Evolutionary conservation across 53 echinoderm and acorn worm species (phyloP).

Genomic region (Paracentrotus lividus): DNA sequence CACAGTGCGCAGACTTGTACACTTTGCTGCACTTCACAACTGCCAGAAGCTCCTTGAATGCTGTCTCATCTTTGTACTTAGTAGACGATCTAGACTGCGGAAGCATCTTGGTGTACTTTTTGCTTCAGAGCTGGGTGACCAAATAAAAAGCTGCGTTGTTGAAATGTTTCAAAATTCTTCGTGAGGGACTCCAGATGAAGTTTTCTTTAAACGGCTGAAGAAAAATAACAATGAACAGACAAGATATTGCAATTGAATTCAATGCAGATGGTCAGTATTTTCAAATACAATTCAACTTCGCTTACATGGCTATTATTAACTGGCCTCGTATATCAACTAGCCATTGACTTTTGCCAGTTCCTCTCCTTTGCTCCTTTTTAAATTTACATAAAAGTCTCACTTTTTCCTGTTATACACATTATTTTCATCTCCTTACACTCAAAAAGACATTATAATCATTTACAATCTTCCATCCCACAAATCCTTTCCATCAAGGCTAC

Average conservation of each 20-base stretch:
- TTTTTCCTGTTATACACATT: too few relatives aligned
- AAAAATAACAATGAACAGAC: background rate
- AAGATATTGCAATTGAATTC: background rate
- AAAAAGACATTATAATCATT: too few relatives aligned
- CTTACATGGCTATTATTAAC: too few relatives aligned
- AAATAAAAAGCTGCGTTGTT: background rate
- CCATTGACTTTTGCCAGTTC: too few relatives aligned
- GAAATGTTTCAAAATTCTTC: conserved; percentile 41
- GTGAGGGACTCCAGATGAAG: too few relatives aligned
- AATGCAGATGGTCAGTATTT: background rate
- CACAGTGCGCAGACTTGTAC: conserved; percentile 14
- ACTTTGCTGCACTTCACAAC: conserved; percentile 47
- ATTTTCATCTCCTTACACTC: too few relatives aligned
- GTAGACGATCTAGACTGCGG: background rate
- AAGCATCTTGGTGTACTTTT: conserved; percentile 38
- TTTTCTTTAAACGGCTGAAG: background rate
- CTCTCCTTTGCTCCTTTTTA: too few relatives aligned
- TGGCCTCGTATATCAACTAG: too few relatives aligned
- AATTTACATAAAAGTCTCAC: too few relatives aligned
- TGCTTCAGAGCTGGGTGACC: conserved; percentile 42
- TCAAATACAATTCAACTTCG: too few relatives aligned
- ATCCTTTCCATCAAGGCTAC: too few relatives aligned
- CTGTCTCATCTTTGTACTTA: conserved; percentile 49
- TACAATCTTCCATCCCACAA: too few relatives aligned
- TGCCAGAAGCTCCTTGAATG: conserved; percentile 42